A percentile compares a stretch with the other conserved stretches of the same genome.
Evolutionary conservation across 2,888 invertebrate species (phyloP).

Genomic region (Acrobasis repandana): DNA sequence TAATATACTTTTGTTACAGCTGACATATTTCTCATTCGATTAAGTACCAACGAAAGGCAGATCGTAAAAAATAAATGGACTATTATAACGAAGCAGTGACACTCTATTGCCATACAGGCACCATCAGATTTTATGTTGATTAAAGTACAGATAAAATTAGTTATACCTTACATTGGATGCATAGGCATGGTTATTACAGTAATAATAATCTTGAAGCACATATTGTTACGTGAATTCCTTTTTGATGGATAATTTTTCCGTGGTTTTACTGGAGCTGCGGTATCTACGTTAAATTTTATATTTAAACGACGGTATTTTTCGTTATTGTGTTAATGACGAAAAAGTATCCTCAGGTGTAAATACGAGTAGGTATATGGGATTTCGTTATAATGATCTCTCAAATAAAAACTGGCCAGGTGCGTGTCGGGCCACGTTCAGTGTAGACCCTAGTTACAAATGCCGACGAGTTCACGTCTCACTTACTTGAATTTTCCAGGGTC

Average conservation of each 20-base stretch:
- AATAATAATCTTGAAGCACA: background rate
- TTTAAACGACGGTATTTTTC: too few relatives aligned
- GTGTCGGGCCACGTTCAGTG: too few relatives aligned
- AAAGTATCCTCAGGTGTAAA: too few relatives aligned
- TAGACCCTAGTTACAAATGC: too few relatives aligned
- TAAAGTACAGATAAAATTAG: constrained; percentile 36
- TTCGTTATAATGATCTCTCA: too few relatives aligned
- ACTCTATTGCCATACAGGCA: constrained; percentile 37
- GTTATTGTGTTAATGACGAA: too few relatives aligned
- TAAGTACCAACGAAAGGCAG: constrained; percentile 31
- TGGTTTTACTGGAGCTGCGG: too few relatives aligned
- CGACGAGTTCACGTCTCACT: too few relatives aligned
- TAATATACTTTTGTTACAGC: background rate
- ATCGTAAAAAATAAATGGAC: constrained; percentile 54
- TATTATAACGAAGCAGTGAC: constrained; percentile 40
- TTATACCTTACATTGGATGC: background rate
- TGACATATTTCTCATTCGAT: constrained; percentile 39
- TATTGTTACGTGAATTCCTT: background rate
- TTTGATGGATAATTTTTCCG: background rate
- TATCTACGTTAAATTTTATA: too few relatives aligned
- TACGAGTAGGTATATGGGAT: too few relatives aligned
- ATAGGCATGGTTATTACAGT: background rate
- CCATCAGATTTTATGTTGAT: constrained; percentile 50
- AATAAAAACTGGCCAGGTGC: too few relatives aligned
- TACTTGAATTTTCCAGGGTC: too few relatives aligned